Base-by-base conservation (phyloP, 2,888 invertebrate genomes). In the Bursaphelenchus okinawaensis region DNA sequence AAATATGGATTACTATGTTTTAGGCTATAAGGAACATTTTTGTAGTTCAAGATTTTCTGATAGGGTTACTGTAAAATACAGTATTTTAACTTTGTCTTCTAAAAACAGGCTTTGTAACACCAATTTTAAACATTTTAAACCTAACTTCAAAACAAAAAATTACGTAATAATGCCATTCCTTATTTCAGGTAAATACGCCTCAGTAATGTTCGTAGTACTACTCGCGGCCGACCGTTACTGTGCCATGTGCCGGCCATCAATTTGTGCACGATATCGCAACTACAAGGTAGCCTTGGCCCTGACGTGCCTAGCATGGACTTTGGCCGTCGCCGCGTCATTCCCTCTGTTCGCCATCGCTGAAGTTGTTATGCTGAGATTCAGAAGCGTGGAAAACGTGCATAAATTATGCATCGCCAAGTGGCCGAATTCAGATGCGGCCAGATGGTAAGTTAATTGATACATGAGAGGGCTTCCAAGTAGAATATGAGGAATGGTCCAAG, bases 201-300 rank as follows among this genome's bases (percentile, higher is more conserved):
- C 75, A 24, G 79, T 80, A 19, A 71, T 80, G 55, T 80, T 80
- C 63, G 79, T 80, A 55, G 78, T 78, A 7, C 72, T 80, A 40
- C 73, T 80, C 4, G 79, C 80, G 7, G 75, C 74, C 22, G 80
- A 80, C 66, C 72, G 81, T 28, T 81, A 77, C 64, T 75, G 75
- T 28, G 81, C 81, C 22, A 80, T 81, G 75, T 81, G 81, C 68
- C 74, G 74, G 59, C 70, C 76, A 8, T 67, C 66, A 51, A 68
- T 66, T 66, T 75, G 68, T 52, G 62, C 69, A 9, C 62, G 70
- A 26, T 69, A 70, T 40, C 68, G 73, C 59, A 79, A 71, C 63
- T 78, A 79, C 68, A 70, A 67, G 0, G 70, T 69, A 2, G 78
- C 80, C 8, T 71, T 79, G 56, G 58, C 68, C 3, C 52, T 75